Percentiles rank a stretch among this genome's conserved stretches.
Conservation (phyloP, 2,888 invertebrate species). For the Asteroscopus sphinx region DNA sequence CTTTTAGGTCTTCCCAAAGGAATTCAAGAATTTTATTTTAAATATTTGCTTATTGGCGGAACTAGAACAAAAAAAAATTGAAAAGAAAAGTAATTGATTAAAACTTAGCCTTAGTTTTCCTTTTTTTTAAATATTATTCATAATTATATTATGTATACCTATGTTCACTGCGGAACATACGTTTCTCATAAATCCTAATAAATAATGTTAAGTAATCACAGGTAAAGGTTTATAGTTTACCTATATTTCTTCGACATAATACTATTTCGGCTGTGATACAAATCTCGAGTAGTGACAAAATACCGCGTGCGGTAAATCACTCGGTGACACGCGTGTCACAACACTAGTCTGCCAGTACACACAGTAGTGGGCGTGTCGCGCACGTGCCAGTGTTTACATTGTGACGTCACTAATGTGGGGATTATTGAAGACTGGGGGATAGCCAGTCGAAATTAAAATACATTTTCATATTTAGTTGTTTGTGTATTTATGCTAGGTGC, state of each 20-base stretch:
- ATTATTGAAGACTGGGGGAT: conserved; percentile 11
- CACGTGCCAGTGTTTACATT: conserved; percentile 45
- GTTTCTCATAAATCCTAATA: no score
- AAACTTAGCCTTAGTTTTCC: no score
- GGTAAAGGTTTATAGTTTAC: no score
- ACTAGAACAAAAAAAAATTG: no score
- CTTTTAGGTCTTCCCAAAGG: conserved; percentile 4
- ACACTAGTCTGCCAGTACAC: conserved; percentile 24
- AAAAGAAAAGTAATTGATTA: no score
- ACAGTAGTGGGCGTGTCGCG: conserved; percentile 28
- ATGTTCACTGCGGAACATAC: no score
- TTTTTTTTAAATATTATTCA: no score
- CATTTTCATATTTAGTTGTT: not conserved
- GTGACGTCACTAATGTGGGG: conserved; percentile 34
- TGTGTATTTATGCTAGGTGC: no score
- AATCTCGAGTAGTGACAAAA: conserved; percentile 5
- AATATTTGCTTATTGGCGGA: conserved; percentile 17
- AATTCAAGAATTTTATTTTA: conserved; percentile 23
- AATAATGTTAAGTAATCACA: no score
- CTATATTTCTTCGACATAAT: no score
- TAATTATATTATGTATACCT: no score
- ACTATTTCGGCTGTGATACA: not conserved
- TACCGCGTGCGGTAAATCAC: conserved; percentile 28
- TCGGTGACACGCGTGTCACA: conserved; percentile 20
- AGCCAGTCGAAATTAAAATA: not conserved